Base-by-base conservation (phyloP, 2,113 vertebrate genomes). In the Callipepla californica region DNA sequence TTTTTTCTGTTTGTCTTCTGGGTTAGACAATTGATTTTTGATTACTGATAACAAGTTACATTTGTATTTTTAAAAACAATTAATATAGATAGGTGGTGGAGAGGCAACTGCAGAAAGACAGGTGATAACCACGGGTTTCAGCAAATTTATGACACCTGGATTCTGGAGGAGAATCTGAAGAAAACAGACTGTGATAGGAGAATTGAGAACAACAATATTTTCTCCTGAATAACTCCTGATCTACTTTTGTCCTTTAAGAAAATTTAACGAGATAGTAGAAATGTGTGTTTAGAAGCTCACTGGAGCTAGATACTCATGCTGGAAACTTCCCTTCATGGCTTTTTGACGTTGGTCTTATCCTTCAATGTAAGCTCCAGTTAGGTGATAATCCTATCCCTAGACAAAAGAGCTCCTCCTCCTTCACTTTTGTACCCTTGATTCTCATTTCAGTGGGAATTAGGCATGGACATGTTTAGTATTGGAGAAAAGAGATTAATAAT, bases 401-500 rank as follows among this genome's bases (percentile, higher is more conserved):
- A 22, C 15, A 76, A 42, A 76, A 47, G 36, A 13, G 5, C 36
- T 91, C 12, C 7, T 77, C 3, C 34, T 59, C 30, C 16, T 40
- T 1, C 3, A 26, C 9, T 48, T 89, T 53, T 51, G 22, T 18
- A 36, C 3, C 3, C 1, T 23, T 34, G 23, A n/a, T 72, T 86
- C 45, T 62, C 12, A 44, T 63, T 89, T 63, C 34, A 40, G 19
- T 53, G 15, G 9, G 32, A 87, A 75, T 65, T 72, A 34, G 19
- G 9, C 21, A 34, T 44, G 73, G 17, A 4, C 0, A 0, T n/a
- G 1, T 51, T n/a, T 50, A 48, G 25, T 2, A 7, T 21, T 83
- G 11, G 28, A 90, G 10, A 4, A 40, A 53, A 66, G 34, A 86
- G 2, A 7, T 55, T 59, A 65, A 19, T 19, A 75, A 75, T 79